Conservation (phyloP, 2,888 invertebrate genomes). For the Salpingus planirostris region DNA sequence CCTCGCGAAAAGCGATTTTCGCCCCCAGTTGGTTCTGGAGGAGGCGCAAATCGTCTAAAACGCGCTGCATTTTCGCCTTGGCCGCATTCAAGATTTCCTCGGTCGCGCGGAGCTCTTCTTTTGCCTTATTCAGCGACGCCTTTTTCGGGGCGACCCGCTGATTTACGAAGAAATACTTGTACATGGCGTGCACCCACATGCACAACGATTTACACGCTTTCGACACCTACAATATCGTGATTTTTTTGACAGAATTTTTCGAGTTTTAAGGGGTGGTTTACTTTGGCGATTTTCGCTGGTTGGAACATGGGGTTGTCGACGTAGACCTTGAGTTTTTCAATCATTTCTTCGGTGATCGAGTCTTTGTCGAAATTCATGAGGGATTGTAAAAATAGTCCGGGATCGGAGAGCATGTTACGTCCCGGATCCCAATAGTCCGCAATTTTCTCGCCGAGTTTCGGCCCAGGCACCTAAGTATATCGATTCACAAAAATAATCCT, state of each 20-base stretch:
- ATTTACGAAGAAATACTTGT: conserved; percentile 84
- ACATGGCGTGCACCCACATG: conserved; percentile 90
- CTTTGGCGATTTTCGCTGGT: conserved; percentile 66
- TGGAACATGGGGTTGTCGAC: conserved; percentile 70
- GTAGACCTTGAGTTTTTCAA: conserved; percentile 71
- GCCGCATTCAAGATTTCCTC: conserved; percentile 61
- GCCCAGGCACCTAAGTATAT: conserved; percentile 48
- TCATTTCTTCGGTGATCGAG: conserved; percentile 70
- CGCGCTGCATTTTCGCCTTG: conserved; percentile 66
- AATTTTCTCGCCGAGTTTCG: conserved; percentile 67
- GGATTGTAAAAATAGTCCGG: conserved; percentile 70
- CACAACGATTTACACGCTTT: conserved; percentile 75
- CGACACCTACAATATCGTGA: conserved; percentile 45
- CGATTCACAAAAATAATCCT: too few species aligned
- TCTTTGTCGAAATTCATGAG: conserved; percentile 85
- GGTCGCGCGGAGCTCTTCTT: conserved; percentile 54
- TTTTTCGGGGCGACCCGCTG: conserved; percentile 81
- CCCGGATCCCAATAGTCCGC: conserved; percentile 89
- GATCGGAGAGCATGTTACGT: conserved; percentile 69
- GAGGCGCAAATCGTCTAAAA: conserved; percentile 67
- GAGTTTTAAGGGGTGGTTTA: too few species aligned
- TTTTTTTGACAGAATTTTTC: too few species aligned
- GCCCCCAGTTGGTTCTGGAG: conserved; percentile 62
- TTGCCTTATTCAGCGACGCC: conserved; percentile 66
- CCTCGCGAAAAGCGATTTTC: conserved; percentile 61